A percentile compares a stretch with the other conserved stretches of the same genome.
Evolutionary conservation across 2,113 vertebrate species (phyloP).

Genomic region (Sciurus niger): DNA sequence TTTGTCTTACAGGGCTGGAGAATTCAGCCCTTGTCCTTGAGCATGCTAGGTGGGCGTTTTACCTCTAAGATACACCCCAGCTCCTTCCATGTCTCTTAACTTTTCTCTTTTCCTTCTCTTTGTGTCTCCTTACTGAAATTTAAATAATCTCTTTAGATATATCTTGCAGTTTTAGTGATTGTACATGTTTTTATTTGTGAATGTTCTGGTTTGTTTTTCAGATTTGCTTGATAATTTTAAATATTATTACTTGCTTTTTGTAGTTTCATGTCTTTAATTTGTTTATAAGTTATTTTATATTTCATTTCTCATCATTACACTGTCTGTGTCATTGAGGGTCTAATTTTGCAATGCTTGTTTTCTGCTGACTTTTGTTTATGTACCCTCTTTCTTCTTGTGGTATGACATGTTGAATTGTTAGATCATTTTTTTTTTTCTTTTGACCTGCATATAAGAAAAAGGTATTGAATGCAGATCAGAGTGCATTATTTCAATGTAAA

Average conservation of each 20-base stretch:
- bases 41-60: neutral
- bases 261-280: neutral
- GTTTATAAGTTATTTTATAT: neutral
- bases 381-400: neutral
- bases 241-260: neutral
- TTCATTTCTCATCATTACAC: neutral
- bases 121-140: neutral
- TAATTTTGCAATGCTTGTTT: neutral
- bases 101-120: neutral
- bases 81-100: neutral
- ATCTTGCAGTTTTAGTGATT: neutral
- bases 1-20: neutral
- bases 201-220: neutral
- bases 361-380: neutral
- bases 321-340: neutral
- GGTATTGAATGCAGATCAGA: neutral
- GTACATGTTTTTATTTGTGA: neutral
- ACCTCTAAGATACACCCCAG: neutral
- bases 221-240: neutral
- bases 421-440: constrained; percentile 10
- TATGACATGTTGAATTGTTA: neutral
- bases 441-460: constrained; percentile 13
- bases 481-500: neutral
- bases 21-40: neutral
- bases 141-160: constrained; percentile 11